Conservation (phyloP, 92 coral and sea anemone genomes). For the Epizoanthus rinbou region DNA sequence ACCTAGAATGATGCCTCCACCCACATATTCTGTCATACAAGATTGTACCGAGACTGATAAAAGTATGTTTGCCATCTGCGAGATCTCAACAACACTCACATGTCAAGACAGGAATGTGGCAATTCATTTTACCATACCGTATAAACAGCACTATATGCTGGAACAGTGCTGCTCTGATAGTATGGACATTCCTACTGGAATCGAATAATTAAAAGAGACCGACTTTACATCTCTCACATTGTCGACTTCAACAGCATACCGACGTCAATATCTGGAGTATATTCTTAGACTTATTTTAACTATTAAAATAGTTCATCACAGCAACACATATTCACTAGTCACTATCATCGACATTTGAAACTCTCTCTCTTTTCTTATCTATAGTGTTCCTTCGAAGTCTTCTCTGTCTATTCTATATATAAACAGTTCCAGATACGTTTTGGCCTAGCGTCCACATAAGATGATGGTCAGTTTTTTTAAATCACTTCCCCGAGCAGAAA, state of each 20-base stretch:
- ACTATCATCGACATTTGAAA: no score
- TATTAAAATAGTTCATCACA: not conserved
- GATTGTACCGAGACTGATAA: not conserved
- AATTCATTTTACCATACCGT: constrained; percentile 57
- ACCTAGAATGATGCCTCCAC: not conserved
- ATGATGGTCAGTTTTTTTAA: no score
- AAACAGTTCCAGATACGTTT: no score
- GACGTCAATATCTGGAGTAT: not conserved
- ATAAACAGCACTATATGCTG: constrained; percentile 54
- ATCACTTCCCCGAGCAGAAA: no score
- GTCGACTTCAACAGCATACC: not conserved
- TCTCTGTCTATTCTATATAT: no score
- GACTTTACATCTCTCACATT: no score
- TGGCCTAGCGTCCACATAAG: no score
- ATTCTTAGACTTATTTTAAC: not conserved
- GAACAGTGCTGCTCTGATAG: constrained; percentile 58
- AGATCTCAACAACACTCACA: constrained; percentile 35
- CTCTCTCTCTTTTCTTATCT: no score
- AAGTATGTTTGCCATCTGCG: constrained; percentile 16
- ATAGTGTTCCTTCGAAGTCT: no score
- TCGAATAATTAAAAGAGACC: not conserved
- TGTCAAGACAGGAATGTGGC: constrained; percentile 41
- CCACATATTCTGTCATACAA: not conserved
- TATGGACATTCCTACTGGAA: constrained; percentile 4
- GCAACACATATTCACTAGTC: not conserved